A percentile compares a stretch with the other conserved stretches of the same genome.
Evolutionary conservation across 2,113 vertebrate species (phyloP).

Genomic region (Micronycteris hirsuta): DNA sequence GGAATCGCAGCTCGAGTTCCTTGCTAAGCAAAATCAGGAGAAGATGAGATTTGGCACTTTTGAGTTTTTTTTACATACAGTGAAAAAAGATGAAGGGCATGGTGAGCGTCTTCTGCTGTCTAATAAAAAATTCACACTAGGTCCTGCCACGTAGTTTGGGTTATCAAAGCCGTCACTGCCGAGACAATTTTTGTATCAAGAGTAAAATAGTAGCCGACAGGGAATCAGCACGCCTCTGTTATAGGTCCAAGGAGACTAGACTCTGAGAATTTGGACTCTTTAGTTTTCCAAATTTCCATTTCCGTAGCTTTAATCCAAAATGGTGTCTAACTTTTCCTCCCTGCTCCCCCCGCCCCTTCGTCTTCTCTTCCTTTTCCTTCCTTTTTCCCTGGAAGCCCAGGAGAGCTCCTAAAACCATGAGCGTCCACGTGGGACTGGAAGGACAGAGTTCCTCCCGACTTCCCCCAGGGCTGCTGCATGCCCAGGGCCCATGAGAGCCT

Average conservation of each 20-base stretch:
- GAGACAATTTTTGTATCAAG: neutral
- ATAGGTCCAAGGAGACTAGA: neutral
- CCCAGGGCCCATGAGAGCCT: neutral
- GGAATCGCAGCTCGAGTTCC: neutral
- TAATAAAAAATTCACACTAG: neutral
- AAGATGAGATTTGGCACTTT: neutral
- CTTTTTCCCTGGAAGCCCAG: neutral
- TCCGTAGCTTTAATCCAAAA: neutral
- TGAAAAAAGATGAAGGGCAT: neutral
- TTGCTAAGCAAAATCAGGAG: neutral
- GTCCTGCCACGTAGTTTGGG: neutral
- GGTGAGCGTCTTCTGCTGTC: neutral
- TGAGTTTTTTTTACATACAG: neutral
- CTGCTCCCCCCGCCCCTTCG: fast-evolving
- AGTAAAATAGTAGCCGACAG: neutral
- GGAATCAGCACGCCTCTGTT: neutral
- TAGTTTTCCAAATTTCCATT: neutral
- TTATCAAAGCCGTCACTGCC: neutral
- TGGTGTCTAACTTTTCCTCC: neutral
- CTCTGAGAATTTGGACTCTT: neutral
- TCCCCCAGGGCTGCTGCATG: fast-evolving
- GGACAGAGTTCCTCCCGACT: neutral
- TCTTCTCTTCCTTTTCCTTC: neutral
- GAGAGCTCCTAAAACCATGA: neutral
- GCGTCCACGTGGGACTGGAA: neutral